Base-by-base conservation (phyloP, 1,140 invertebrate species). In the Bursaphelenchus mucronatus region DNA sequence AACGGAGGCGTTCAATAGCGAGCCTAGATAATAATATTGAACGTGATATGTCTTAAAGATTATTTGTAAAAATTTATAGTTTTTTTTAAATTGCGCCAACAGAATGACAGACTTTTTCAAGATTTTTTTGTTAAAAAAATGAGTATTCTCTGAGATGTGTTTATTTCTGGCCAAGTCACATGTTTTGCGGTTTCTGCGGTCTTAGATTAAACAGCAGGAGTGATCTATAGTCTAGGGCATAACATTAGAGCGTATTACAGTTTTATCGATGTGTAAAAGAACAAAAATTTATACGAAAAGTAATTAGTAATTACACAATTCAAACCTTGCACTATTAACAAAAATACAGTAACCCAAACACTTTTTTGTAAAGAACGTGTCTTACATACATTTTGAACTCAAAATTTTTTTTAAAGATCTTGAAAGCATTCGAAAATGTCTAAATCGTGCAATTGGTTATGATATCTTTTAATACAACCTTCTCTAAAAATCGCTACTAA, bases 1-100 rank as follows among this genome's bases (percentile, higher is more conserved):
- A 21, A 69, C 49, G 21, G 68, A 62, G 11, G 39, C 45, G 46
- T 69, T 69, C 21, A 69, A 49, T 8, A 69, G 45, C 15, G 67
- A 69, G 13, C 67, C 67, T 69, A 43, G 8, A 72, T 19, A 59
- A 21, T 8, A 17, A 19, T 44, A 53, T 50, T 19, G 70, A 19
- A 67, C n/a, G 9, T n/a, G 43, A 46, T 45, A 59, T 47, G n/a
- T 17, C 10, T 6, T 9, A 11, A 8, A 61, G 47, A n/a, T 61
- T 61, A 0, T 10, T 13, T 11, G 58, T 21, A 30, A 58, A 15
- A 13, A 11, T 17, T n/a, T 43, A 45, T 39, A n/a, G 7, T 17
- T 45, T 13, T 1, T n/a, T 8, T 17, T 17, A 43, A 1, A 11
- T 41, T 40, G 41, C 15, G 21, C 13, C 13, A 58, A 6, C 15